Base-by-base conservation (phyloP, 2,888 invertebrate genomes). In the Cordilura impudica region DNA sequence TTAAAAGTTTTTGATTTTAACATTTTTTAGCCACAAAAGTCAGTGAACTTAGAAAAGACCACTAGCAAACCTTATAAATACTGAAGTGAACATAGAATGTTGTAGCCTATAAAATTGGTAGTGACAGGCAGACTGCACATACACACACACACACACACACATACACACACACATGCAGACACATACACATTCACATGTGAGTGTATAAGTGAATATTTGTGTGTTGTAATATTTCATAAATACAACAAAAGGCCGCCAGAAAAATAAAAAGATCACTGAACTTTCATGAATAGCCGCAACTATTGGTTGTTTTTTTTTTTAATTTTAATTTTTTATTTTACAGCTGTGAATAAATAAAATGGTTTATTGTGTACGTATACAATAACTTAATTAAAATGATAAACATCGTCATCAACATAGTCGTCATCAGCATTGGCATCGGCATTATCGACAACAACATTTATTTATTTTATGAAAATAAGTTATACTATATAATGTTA, bases 331-430 rank as follows among this genome's bases (percentile, higher is more conserved):
- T 73, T 69, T 49, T 69, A 69, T 72, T 79, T 75, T 67, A 72
- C 71, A 79, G 79, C 75, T 63, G 79, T 72, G 56, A 75, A 79
- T 63, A 79, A 67, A 79, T 67, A 67, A 72, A 79, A 67, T 79
- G 72, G 79, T 79, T 79, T 71, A 75, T 75, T 72, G 75, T 79
- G 58, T 56, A 67, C 79, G 26, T 56, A 71, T 72, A 79, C 75
- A 79, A 79, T 75, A 79, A 79, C 79, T 75, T 79, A 79, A 79
- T 79, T 79, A 79, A 75, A 75, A 75, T 75, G 75, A 79, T 79
- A 75, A 79, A 72, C 71, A 75, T 79, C 67, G 56, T 66, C 47
- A 43, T 51, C 61, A 51, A 23, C 23, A 39, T 58, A 54, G 19
- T 51, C 49, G 26, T n/a, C 56, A 21, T 39, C 14, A 31, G 47